These are phyloP conservation scores for Andrena flavipes DNA, from an alignment of 2,888 invertebrate genomes.

Conservation along the genomic window DNA sequence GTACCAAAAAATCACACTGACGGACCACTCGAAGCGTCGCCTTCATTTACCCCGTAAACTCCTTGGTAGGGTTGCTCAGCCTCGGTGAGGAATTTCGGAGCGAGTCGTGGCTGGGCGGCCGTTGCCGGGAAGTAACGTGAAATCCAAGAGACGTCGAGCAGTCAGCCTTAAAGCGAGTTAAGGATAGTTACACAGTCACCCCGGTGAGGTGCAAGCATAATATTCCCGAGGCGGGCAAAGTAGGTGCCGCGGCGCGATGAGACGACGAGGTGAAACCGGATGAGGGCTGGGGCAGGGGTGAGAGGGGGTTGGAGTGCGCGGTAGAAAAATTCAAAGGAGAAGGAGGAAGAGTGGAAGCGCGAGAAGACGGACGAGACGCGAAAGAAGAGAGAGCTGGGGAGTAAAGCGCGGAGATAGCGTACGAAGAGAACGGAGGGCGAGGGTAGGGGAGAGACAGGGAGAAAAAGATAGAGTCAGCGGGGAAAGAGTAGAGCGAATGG, in stretches of 20 bases:
- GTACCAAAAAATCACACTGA: slow-evolving; percentile 10
- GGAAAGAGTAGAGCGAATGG: slow-evolving; percentile 52
- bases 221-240: slow-evolving; percentile 75
- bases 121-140: slow-evolving; percentile 56
- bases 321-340: slow-evolving; percentile 6
- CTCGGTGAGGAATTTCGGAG: slow-evolving; percentile 44
- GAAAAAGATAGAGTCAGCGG: slow-evolving; percentile 46
- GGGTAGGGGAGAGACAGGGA: slow-evolving; percentile 36
- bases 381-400: slow-evolving; percentile 44
- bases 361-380: slow-evolving; percentile 44
- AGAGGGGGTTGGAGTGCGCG: slow-evolving; percentile 10
- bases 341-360: slow-evolving; percentile 19
- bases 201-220: slow-evolving; percentile 73
- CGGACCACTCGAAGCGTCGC: slow-evolving; percentile 46
- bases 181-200: slow-evolving; percentile 72
- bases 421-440: slow-evolving; percentile 47
- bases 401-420: slow-evolving; percentile 60
- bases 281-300: slow-evolving; percentile 50
- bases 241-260: slow-evolving; percentile 70
- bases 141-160: slow-evolving; percentile 69
- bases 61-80: not conserved
- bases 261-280: slow-evolving; percentile 72
- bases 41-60: slow-evolving; percentile 36
- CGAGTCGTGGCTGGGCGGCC: slow-evolving; percentile 14
- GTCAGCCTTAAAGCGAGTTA: slow-evolving; percentile 70